These are phyloP conservation scores for Rhinoptilus africanus DNA, from an alignment of 2,113 vertebrate genomes.

Conservation along the genomic window DNA sequence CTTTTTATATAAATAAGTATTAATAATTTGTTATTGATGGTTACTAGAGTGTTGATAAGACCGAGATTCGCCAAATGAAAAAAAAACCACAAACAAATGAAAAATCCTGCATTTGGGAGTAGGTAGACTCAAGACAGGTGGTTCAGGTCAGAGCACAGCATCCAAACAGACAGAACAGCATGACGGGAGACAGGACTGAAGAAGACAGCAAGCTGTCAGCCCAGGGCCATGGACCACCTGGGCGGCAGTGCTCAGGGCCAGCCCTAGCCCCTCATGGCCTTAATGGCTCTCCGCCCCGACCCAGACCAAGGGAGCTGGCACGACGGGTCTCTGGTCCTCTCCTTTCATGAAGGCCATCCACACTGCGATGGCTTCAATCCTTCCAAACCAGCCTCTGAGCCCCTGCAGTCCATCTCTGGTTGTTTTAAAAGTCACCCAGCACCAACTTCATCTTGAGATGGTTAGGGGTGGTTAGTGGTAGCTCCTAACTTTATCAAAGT, in stretches of 20 bases:
- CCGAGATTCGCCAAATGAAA: background rate
- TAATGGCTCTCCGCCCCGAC: background rate
- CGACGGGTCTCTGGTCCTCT: accelerated
- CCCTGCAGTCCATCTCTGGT: accelerated
- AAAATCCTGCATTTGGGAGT: background rate
- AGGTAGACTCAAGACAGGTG: background rate
- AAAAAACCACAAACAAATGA: background rate
- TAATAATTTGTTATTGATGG: background rate
- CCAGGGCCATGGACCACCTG: background rate
- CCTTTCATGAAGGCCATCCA: background rate
- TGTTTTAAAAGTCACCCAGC: background rate
- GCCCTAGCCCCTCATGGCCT: background rate
- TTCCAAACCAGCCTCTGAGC: background rate
- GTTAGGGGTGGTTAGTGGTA: background rate
- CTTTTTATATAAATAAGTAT: background rate
- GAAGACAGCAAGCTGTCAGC: background rate
- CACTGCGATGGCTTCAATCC: background rate
- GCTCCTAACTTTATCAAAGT: background rate
- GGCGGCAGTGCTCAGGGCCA: background rate
- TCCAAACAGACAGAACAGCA: background rate
- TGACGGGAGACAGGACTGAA: accelerated
- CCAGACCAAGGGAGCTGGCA: background rate
- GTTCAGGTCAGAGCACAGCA: background rate
- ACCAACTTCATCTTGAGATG: background rate
- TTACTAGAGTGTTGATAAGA: background rate